These are phyloP conservation scores for Ia io DNA, from an alignment of 2,113 vertebrate genomes.

Conservation along the genomic window DNA sequence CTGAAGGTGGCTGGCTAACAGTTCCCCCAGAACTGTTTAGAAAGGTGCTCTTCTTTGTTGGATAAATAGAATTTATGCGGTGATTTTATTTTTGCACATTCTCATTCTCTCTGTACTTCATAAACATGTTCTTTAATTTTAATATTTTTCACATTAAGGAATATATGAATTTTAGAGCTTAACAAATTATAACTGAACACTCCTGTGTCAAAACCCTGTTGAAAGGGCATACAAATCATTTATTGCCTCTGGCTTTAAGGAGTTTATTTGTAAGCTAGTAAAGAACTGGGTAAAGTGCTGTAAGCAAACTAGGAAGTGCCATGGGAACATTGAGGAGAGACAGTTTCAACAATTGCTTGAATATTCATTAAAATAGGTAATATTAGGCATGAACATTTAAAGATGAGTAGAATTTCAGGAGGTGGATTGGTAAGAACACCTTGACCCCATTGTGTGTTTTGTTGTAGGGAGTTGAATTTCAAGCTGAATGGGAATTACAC, in stretches of 20 bases:
- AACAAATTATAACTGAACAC: neutral
- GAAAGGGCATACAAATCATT: neutral
- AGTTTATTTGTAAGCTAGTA: neutral
- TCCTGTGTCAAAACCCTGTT: neutral
- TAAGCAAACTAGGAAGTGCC: neutral
- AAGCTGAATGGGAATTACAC: neutral
- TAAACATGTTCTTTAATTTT: conserved; percentile 3
- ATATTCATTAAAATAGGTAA: neutral
- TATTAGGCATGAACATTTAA: neutral
- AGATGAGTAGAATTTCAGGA: neutral
- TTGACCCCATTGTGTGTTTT: neutral
- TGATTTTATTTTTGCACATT: conserved; percentile 37
- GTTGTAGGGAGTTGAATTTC: neutral
- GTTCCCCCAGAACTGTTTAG: conserved; percentile 33
- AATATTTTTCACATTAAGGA: conserved; percentile 31
- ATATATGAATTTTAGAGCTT: conserved; percentile 1
- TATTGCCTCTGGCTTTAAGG: neutral
- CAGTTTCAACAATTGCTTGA: neutral
- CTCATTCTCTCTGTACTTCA: conserved; percentile 21
- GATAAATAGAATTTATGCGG: conserved; percentile 20
- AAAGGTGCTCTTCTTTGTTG: conserved; percentile 44
- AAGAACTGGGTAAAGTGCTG: neutral
- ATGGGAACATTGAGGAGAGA: neutral
- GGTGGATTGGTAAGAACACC: neutral
- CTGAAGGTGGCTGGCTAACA: conserved; percentile 47